Evolutionary conservation across 2,888 invertebrate species (phyloP).

Genomic region (Lepidocyrtoides sp.): DNA sequence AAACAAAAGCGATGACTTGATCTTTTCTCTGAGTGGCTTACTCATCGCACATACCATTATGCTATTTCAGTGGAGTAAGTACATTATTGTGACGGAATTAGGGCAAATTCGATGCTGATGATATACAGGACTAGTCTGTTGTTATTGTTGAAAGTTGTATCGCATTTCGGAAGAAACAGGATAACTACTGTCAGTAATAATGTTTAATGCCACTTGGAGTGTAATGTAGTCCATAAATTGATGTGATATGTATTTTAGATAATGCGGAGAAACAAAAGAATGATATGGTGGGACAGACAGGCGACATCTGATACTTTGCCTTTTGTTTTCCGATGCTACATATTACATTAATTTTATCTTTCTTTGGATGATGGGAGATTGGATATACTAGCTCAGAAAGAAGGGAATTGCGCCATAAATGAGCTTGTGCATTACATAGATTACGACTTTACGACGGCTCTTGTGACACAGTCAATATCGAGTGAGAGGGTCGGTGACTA

Average conservation of each 20-base stretch:
- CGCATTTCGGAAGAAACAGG: slow-evolving; percentile 22
- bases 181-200: background rate
- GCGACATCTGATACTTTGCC: background rate
- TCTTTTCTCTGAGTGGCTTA: slow-evolving; percentile 38
- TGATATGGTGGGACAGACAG: background rate
- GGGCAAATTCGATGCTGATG: slow-evolving; percentile 50
- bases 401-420: slow-evolving; percentile 20
- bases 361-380: background rate
- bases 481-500: too few species aligned
- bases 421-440: background rate
- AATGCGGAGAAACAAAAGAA: background rate
- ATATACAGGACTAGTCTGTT: slow-evolving; percentile 18
- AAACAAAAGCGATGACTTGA: slow-evolving; percentile 59
- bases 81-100: slow-evolving; percentile 46
- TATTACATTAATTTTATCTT: background rate
- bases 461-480: slow-evolving; percentile 6
- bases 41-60: background rate
- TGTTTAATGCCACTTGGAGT: background rate
- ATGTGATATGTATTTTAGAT: background rate
- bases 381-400: too few species aligned
- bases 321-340: background rate
- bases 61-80: too few species aligned
- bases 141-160: slow-evolving; percentile 30
- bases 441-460: too few species aligned
- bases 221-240: slow-evolving; percentile 47